Conservation (phyloP, 1,140 invertebrate species). For the Panagrolaimus sp. region DNA sequence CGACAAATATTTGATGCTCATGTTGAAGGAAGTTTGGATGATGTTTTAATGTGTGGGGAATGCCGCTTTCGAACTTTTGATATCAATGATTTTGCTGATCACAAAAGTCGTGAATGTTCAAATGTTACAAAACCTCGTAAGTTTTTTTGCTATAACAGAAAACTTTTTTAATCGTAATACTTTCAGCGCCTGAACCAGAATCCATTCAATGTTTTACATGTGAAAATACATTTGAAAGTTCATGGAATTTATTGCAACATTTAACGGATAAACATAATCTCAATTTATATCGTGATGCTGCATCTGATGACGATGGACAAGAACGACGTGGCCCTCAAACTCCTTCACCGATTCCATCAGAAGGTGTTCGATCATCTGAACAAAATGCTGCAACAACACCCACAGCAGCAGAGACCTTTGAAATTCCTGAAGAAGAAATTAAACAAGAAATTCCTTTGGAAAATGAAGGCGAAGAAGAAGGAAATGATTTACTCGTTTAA, state of each 20-base stretch:
- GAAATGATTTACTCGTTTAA: no score
- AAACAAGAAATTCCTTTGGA: no score
- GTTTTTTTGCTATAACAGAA: conserved; percentile 1
- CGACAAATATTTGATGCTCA: neutral
- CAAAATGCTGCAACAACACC: no score
- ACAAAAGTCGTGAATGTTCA: conserved; percentile 2
- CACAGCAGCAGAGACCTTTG: neutral
- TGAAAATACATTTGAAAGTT: conserved; percentile 9
- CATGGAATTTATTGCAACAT: conserved; percentile 25
- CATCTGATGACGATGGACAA: conserved; percentile 3
- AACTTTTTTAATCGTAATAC: neutral
- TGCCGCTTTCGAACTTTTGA: conserved; percentile 16
- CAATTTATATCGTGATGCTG: conserved; percentile 22
- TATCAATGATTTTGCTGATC: conserved; percentile 11
- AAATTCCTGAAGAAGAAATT: no score
- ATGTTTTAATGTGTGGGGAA: conserved; percentile 21
- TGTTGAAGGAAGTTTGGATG: neutral
- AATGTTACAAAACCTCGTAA: conserved; percentile 19
- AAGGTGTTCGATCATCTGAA: no score
- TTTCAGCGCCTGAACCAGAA: conserved; percentile 18
- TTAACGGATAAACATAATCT: conserved; percentile 23
- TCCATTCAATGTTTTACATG: conserved; percentile 24
- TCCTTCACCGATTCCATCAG: neutral
- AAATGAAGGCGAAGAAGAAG: neutral
- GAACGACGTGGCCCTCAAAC: neutral